Percentiles rank a stretch among this genome's conserved stretches.
Evolutionary conservation across 2,888 invertebrate species (phyloP).

Genomic region (Gibbula magus): DNA sequence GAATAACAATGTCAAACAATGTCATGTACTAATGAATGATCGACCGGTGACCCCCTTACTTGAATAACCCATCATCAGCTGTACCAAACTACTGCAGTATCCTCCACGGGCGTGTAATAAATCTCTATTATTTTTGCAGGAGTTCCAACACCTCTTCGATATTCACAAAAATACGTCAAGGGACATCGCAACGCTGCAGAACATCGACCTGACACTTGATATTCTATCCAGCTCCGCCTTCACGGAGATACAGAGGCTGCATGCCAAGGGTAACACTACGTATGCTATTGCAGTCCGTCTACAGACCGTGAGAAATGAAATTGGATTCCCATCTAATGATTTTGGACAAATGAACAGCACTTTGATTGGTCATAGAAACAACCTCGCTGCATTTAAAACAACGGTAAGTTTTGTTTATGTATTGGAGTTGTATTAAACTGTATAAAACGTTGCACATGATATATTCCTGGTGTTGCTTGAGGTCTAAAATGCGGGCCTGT

Average conservation of each 20-base stretch:
- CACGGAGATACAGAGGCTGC: neutral
- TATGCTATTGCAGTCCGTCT: neutral
- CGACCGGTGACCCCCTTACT: no score
- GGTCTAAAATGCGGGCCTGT: no score
- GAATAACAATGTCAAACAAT: no score
- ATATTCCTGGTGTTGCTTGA: no score
- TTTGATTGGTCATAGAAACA: neutral
- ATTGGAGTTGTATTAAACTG: neutral
- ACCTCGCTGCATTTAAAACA: neutral
- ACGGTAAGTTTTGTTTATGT: neutral
- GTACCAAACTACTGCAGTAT: no score
- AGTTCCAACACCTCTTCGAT: neutral
- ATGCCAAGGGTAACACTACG: conserved; percentile 6
- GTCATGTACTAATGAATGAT: no score
- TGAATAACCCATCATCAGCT: no score
- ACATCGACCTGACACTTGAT: neutral
- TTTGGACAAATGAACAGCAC: neutral
- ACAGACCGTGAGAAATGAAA: neutral
- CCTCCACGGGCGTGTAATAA: no score
- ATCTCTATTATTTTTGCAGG: neutral
- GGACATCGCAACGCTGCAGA: neutral
- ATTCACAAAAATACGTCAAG: conserved; percentile 7
- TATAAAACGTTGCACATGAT: neutral
- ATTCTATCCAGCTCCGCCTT: neutral
- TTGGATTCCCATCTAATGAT: neutral